Conservation (phyloP, 2,797 vertebrate species). For the Clarias platycephalus region DNA sequence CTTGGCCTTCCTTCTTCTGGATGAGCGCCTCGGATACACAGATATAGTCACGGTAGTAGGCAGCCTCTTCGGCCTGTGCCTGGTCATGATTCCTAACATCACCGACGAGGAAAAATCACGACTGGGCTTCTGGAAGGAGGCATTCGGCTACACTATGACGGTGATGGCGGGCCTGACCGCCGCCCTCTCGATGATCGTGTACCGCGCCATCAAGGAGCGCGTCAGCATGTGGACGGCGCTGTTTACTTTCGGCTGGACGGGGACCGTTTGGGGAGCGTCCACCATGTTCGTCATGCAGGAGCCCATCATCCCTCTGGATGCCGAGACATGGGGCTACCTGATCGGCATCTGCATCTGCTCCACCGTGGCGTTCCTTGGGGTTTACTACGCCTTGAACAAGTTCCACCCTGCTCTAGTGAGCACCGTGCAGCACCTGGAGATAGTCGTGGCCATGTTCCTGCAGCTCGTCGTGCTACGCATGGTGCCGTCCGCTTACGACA, state of each 20-base stretch:
- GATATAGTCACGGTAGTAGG: conserved; percentile 88
- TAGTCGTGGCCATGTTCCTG: conserved; percentile 93
- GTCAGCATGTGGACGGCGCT: conserved; percentile 99
- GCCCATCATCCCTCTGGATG: conserved; percentile 92
- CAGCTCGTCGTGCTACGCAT: conserved; percentile 90
- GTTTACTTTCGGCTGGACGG: conserved; percentile 98
- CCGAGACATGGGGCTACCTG: conserved; percentile 96
- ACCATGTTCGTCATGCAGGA: conserved; percentile 99
- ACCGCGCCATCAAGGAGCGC: conserved; percentile 93
- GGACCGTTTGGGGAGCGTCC: conserved; percentile 91
- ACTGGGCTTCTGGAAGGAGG: conserved; percentile 93
- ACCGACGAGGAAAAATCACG: conserved; percentile 85
- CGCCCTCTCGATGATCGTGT: conserved; percentile 96
- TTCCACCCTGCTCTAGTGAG: conserved; percentile 97
- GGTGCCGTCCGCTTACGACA: conserved; percentile 88
- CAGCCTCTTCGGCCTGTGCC: conserved; percentile 90
- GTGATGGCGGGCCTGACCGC: conserved; percentile 95
- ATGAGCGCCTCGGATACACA: conserved; percentile 87
- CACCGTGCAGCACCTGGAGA: conserved; percentile 96
- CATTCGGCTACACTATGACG: conserved; percentile 97
- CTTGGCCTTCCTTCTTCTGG: conserved; percentile 90
- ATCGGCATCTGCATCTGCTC: conserved; percentile 94
- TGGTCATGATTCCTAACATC: conserved; percentile 96
- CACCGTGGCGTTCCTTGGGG: conserved; percentile 93
- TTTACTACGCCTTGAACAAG: conserved; percentile 94